phyloP scores from a whole-genome alignment of 2,113 vertebrate species.

The Fulica atra region DNA sequence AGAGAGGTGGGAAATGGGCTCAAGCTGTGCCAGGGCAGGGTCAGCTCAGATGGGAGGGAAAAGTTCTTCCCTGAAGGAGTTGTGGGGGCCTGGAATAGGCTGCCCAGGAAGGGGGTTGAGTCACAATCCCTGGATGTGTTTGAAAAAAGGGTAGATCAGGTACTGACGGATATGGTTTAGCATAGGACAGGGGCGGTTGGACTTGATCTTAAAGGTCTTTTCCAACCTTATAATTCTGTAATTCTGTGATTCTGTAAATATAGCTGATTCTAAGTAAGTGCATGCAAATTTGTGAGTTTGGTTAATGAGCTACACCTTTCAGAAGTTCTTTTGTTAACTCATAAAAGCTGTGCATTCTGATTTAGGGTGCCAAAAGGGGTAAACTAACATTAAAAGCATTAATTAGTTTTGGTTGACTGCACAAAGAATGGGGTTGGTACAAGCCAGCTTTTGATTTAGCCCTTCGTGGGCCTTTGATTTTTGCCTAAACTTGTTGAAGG shows the following conservation, averaged over 20 bases:
- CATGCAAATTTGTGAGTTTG: background rate
- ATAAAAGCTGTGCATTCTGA: background rate
- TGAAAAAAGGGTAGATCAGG: no score
- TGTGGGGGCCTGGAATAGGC: no score
- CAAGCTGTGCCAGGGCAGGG: no score
- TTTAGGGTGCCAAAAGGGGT: slow-evolving; percentile 28
- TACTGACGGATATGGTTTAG: no score
- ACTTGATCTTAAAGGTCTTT: no score
- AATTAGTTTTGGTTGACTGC: slow-evolving; percentile 48
- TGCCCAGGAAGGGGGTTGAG: no score
- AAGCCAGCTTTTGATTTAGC: slow-evolving; percentile 53
- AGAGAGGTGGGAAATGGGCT: no score
- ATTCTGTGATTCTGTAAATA: background rate
- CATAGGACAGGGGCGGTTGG: no score
- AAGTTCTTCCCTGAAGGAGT: no score
- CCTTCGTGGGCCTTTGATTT: slow-evolving; percentile 24
- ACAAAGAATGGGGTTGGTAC: background rate
- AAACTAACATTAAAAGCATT: slow-evolving; percentile 51
- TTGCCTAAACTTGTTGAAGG: slow-evolving; percentile 27
- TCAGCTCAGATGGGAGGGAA: no score
- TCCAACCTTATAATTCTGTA: no score
- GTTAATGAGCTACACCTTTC: slow-evolving; percentile 39
- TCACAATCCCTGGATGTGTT: no score
- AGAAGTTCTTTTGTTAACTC: background rate
- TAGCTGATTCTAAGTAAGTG: slow-evolving; percentile 30